Percentiles rank a stretch among this genome's conserved stretches.
These are phyloP conservation scores for Cyrtonyx montezumae DNA, from an alignment of 2,113 vertebrate genomes.

Conservation along the genomic window DNA sequence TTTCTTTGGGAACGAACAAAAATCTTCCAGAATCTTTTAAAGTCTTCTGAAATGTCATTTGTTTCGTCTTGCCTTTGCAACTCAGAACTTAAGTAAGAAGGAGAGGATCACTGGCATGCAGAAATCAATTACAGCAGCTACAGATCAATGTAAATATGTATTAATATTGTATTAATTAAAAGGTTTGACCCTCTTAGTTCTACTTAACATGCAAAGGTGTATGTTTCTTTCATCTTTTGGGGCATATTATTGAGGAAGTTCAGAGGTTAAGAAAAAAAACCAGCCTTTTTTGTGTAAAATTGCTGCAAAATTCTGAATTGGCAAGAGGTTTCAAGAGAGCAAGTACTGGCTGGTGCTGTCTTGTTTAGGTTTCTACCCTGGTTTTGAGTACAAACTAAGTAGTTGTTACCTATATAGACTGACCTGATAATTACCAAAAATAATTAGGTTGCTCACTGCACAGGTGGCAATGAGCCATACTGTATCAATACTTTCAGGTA, in stretches of 20 bases:
- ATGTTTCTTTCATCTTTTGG: neutral
- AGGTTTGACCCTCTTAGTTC: neutral
- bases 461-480: neutral
- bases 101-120: neutral
- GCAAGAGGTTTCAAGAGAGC: neutral
- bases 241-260: neutral
- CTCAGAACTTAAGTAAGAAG: neutral
- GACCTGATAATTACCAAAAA: neutral
- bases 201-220: neutral
- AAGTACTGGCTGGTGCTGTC: neutral
- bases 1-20: neutral
- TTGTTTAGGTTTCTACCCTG: neutral
- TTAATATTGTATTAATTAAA: neutral
- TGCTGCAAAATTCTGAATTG: neutral
- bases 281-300: neutral
- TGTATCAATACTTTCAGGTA: slow-evolving; percentile 22
- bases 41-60: neutral
- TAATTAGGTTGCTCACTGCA: slow-evolving; percentile 6
- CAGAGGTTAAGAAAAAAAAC: neutral
- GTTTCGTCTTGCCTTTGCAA: neutral
- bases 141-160: neutral
- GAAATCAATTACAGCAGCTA: neutral
- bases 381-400: neutral
- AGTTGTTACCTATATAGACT: neutral
- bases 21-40: neutral